Evolutionary conservation across 2,797 vertebrate genomes (phyloP), one percentile per base, ranked within the genome.

Genomic region (Oceanodroma leucorhoa): DNA sequence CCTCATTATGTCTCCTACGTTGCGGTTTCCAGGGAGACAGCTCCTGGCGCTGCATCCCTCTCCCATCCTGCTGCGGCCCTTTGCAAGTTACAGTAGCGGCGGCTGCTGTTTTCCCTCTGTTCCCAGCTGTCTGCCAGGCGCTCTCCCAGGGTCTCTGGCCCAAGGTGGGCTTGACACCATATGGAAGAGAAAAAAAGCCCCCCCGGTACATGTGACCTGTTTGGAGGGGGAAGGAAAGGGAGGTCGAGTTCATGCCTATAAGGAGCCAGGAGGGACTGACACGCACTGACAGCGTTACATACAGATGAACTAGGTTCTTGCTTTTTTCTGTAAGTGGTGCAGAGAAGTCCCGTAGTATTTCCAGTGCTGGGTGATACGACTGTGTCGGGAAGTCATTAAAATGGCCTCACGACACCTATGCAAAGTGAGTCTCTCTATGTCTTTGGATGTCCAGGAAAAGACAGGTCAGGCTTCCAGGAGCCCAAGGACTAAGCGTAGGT

Each of bases 121-220:
- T 98, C 98, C 98, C 99, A 99, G 98, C 98, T 99, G 98, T 98
- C 94, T 97, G 97, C 97, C 98, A 98, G 98, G 96, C 96, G 95
- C 94, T 96, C 78, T 82, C 67, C 96, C 89, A 38, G 97, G 96
- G 96, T 72, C 88, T 96, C 91, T 95, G 96, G 98, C 96, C 98
- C 98, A 96, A 96, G 97, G 96, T 96, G 95, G 62, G 36, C 96
- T 96, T 88, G 87, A 92, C 87, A 98, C 96, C 98, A 98, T 98
- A 98, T 99, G 98, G 98, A 96, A 97, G 97, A 94, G 26, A 97
- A 97, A 98, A 98, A 92, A 96, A 89, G 82, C 88, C 94, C 95
- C 95, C 51, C 8, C 9, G 88, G 95, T 96, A 96, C 77, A 41
- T 67, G 51, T 89, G 96, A 96, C 97, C 81, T n/a, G 77, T 34